Evolutionary conservation across 2,113 vertebrate genomes (phyloP), one percentile per base, ranked within the genome.

Genomic region (Trematocara variabile): DNA sequence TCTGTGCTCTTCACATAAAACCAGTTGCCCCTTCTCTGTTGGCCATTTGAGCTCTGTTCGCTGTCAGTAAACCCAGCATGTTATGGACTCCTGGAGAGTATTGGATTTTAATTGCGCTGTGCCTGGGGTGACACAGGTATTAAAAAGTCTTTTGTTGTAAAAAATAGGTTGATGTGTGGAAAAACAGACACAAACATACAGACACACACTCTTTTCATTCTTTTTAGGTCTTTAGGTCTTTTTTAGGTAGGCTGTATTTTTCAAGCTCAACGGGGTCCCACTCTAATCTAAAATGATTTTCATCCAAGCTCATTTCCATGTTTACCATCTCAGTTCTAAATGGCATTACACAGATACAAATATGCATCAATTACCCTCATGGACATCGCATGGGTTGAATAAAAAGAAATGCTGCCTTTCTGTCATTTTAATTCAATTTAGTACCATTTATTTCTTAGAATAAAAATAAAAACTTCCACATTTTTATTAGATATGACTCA

Each of bases 101-200:
- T 91, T 90, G 86, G 79, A 89, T 95, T 94, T 92, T 93, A 94
- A 94, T 94, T 94, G 91, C 54, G 2, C 86, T 86, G 85, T 77
- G 81, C 84, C 68, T 12, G 7, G 41, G 82, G 88, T 86, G 86
- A 89, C 79, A 80, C 53, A 70, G 77, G 84, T 84, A 84, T 91
- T 92, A 84, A 81, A 89, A 13, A 75, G 83, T 55, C 75, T 86
- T 89, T 86, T 91, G 58, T 48, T 55, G 53, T 34, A 86, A 86
- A 87, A 65, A 90, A 70, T 52, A 78, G 77, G 20, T 6, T 1
- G 50, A 83, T 14, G 20, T 83, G 77, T 81, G 46, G 22, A 77
- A 87, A 91, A 80, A 82, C 63, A 77, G 25, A 68, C 34, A 48
- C 30, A 44, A 18, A 28, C 22, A 50, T 16, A 63, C 14, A 68